Conservation (phyloP, 2,113 vertebrate species). For the Pseudopodoces humilis region DNA sequence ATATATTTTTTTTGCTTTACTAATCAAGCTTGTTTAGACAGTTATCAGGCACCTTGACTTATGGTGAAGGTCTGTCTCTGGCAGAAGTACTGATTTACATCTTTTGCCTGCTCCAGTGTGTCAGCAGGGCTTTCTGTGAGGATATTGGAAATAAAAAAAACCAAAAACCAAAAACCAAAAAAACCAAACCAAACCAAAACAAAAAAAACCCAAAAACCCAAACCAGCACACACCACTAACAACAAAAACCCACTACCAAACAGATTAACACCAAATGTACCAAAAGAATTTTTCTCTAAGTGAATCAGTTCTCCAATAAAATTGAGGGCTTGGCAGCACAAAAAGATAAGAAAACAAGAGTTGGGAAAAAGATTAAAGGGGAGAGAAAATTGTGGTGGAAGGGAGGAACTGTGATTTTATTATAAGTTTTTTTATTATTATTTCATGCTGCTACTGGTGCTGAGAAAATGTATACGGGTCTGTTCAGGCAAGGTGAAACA, state of each 20-base stretch:
- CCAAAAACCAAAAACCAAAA: neutral
- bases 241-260: neutral
- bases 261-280: neutral
- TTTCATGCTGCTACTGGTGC: neutral
- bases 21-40: slow-evolving; percentile 50
- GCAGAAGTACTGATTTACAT: neutral
- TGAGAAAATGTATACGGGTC: neutral
- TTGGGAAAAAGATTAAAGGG: neutral
- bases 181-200: accelerated
- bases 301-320: neutral
- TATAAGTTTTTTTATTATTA: neutral
- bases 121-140: neutral
- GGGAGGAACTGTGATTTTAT: neutral
- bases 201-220: too few species aligned
- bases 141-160: neutral
- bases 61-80: slow-evolving; percentile 19
- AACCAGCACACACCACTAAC: neutral
- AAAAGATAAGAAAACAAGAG: neutral
- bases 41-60: slow-evolving; percentile 61
- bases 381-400: neutral
- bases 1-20: slow-evolving; percentile 32
- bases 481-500: neutral
- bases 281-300: neutral
- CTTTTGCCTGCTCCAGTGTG: neutral
- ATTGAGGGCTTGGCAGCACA: neutral